phyloP scores from a whole-genome alignment of 2,797 vertebrate species.

The Sparidentex hasta region DNA sequence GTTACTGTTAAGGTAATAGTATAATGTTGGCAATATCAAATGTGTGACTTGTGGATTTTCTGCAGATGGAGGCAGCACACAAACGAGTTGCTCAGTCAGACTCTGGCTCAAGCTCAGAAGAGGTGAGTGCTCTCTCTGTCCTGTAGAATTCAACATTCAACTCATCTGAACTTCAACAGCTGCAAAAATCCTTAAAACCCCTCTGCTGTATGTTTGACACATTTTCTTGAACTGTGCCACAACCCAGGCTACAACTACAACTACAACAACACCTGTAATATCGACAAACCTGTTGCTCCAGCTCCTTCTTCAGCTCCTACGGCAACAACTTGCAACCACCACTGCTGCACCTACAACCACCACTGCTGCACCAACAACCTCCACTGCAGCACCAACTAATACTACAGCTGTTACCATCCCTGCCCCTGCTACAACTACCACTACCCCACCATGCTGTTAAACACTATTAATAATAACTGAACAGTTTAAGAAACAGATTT shows the following conservation, averaged over 20 bases:
- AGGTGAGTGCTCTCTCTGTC: not conserved
- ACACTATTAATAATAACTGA: too few species aligned
- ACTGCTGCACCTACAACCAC: not conserved
- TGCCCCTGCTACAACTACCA: too few species aligned
- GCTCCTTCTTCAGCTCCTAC: not conserved
- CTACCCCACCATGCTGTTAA: too few species aligned
- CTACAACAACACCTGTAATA: not conserved
- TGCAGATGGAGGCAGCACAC: not conserved
- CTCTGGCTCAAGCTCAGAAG: constrained; percentile 4
- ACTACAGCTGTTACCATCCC: too few species aligned
- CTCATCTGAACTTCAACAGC: too few species aligned
- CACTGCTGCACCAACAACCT: too few species aligned
- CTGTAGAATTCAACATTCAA: not conserved
- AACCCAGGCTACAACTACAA: too few species aligned
- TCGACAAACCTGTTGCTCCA: not conserved
- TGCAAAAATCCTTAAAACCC: not conserved
- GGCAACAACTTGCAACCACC: not conserved
- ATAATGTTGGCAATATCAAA: not conserved
- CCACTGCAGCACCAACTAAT: too few species aligned
- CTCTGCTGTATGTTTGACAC: not conserved
- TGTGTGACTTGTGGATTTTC: not conserved
- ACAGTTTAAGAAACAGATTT: too few species aligned
- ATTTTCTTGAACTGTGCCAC: not conserved
- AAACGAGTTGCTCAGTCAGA: constrained; percentile 2
- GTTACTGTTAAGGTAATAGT: not conserved